Conservation (phyloP, 2,888 invertebrate species). For the Plagiodera versicolora region DNA sequence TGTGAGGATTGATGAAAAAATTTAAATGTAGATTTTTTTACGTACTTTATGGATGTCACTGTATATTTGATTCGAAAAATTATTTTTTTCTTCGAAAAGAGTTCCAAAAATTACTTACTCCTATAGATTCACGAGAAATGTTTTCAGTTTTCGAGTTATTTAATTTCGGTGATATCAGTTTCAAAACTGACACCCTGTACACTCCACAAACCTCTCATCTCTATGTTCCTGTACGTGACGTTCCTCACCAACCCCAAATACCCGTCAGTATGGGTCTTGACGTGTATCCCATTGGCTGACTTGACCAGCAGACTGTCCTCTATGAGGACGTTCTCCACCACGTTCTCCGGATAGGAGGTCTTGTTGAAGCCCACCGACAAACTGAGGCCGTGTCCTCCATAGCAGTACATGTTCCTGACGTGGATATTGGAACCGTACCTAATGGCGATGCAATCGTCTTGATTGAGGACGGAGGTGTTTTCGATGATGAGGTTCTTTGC, state of each 20-base stretch:
- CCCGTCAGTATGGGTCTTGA: constrained; percentile 28
- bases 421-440: constrained; percentile 21
- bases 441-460: constrained; percentile 10
- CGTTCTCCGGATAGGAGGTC: constrained; percentile 15
- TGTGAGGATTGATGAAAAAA: too few species aligned
- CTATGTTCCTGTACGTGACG: constrained; percentile 25
- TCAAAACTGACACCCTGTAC: too few species aligned
- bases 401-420: constrained; percentile 22
- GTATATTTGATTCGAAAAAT: too few species aligned
- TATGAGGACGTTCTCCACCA: constrained; percentile 19
- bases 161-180: too few species aligned
- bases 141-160: too few species aligned
- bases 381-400: constrained; percentile 25
- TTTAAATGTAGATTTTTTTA: too few species aligned
- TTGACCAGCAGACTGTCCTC: constrained; percentile 17
- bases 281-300: constrained; percentile 20
- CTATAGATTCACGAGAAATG: too few species aligned
- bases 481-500: constrained; percentile 12
- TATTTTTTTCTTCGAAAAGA: too few species aligned
- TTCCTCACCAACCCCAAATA: constrained; percentile 18
- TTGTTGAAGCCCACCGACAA: constrained; percentile 24
- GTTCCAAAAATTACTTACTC: too few species aligned
- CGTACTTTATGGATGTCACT: too few species aligned
- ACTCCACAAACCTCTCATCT: constrained; percentile 17
- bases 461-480: constrained; percentile 4